A percentile compares a stretch with the other conserved stretches of the same genome.
Evolutionary conservation across 2,113 vertebrate species (phyloP).

Genomic region (Todiramphus saurophagus): DNA sequence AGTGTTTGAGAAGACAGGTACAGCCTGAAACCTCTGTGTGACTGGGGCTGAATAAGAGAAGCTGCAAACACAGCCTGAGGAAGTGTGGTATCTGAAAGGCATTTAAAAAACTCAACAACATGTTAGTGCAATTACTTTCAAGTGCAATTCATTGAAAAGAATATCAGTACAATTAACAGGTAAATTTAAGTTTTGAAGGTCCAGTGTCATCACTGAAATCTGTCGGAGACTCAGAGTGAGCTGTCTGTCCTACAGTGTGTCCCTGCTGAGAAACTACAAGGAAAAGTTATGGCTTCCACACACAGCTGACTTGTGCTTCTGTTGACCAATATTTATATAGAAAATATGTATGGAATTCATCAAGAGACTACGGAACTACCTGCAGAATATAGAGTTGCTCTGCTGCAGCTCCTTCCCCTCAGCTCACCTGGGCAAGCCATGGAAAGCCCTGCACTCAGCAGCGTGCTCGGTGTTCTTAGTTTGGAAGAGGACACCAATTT

Average conservation of each 20-base stretch:
- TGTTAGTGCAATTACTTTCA: slow-evolving; percentile 21
- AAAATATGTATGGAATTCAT: neutral
- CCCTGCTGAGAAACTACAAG: neutral
- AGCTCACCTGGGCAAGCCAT: neutral
- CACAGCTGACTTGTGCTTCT: neutral
- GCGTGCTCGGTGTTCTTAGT: fast-evolving
- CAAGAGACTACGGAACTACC: neutral
- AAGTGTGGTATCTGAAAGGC: neutral
- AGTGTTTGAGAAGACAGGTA: neutral
- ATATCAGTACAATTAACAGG: neutral
- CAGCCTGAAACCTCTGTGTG: neutral
- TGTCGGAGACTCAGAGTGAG: neutral
- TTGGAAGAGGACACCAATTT: neutral
- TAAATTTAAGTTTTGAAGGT: neutral
- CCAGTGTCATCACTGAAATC: neutral
- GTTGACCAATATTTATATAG: neutral
- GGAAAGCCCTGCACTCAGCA: neutral
- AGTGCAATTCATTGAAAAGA: slow-evolving; percentile 37
- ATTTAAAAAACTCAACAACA: neutral
- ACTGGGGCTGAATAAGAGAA: neutral
- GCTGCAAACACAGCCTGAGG: neutral
- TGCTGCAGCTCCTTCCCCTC: neutral
- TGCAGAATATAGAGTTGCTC: neutral
- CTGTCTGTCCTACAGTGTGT: neutral
- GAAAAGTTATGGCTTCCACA: neutral